Percentiles rank a stretch among this genome's conserved stretches.
These are phyloP conservation scores for Hedya salicella DNA, from an alignment of 2,888 invertebrate species.

Conservation along the genomic window DNA sequence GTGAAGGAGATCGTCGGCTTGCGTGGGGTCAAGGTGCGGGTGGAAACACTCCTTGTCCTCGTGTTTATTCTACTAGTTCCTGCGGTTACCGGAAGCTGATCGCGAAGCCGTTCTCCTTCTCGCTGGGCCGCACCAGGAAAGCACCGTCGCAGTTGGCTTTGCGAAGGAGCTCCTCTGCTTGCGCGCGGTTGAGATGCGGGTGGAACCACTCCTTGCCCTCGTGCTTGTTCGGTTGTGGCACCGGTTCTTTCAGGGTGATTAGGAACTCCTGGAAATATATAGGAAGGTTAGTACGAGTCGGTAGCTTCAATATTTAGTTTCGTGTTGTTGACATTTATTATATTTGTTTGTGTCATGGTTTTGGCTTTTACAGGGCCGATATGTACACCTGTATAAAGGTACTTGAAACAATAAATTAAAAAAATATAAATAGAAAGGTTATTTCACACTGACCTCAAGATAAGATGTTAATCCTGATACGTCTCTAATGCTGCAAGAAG, in stretches of 20 bases:
- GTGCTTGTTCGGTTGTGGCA: slow-evolving; percentile 97
- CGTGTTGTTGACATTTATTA: too few relatives aligned
- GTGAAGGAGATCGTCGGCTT: too few relatives aligned
- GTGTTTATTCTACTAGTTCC: slow-evolving; percentile 96
- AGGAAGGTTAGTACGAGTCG: not conserved
- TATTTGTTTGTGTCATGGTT: too few relatives aligned
- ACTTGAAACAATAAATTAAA: too few relatives aligned
- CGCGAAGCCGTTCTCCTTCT: slow-evolving; percentile 93
- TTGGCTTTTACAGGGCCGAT: too few relatives aligned
- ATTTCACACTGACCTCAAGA: too few relatives aligned
- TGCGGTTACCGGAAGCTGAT: slow-evolving; percentile 93
- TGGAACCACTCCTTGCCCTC: slow-evolving; percentile 98
- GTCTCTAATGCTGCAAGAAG: too few relatives aligned
- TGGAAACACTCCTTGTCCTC: slow-evolving; percentile 98
- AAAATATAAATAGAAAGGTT: too few relatives aligned
- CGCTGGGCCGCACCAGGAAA: slow-evolving; percentile 96
- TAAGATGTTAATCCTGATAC: too few relatives aligned
- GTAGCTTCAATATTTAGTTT: too few relatives aligned
- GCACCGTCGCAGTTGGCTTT: slow-evolving; percentile 95
- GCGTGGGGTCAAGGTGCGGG: too few relatives aligned
- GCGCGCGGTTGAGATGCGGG: slow-evolving; percentile 89
- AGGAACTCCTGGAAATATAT: slow-evolving; percentile 88
- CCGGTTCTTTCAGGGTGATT: slow-evolving; percentile 94
- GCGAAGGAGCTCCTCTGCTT: slow-evolving; percentile 95
- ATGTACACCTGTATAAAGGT: too few relatives aligned